Evolutionary conservation across 2,113 vertebrate species (phyloP), one percentile per base, ranked within the genome.

Genomic region (Macrotus californicus): DNA sequence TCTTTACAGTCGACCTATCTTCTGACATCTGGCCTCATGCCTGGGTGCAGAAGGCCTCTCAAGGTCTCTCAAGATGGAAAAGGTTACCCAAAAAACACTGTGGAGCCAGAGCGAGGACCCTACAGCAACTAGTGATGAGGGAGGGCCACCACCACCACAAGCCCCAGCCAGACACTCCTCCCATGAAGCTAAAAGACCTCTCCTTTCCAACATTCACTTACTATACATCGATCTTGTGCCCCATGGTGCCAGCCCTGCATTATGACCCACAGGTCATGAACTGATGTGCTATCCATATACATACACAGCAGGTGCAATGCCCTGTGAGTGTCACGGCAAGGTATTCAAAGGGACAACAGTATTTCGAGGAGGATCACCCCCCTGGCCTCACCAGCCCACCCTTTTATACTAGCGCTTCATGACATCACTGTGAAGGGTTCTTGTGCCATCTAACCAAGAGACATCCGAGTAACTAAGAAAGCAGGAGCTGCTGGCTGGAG

Each of bases 361-460:
- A 36, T 24, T 21, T 67, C 41, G 34, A 70, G 48, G 16, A 52
- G 29, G 67, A 9, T 14, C 7, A 15, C 9, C 11, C 16, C 41
- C 3, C 0, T 6, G 3, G 29, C 67, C 46, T 34, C 0, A 0
- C 29, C 36, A 81, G 66, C 36, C 54, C 14, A 43, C 52, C 39
- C 59, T 12, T 22, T 48, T 19, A 56, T 6, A 46, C 69, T 46
- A 24, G 24, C 18, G 31, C 12, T 22, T 46, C 31, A 31, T 24
- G 39, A 67, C 52, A 39, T 36, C 61, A 54, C 12, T 34, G 48
- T 11, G 34, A 61, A 59, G 29, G 50, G 18, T 34, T 59, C 54
- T 70, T 6, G 7, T 11, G 29, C 61, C 21, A 21, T 61, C 19
- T 2, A 41, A 41, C 26, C 9, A 5, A 41, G 75, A 72, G 13